Conservation (phyloP, 2,888 invertebrate genomes). For the Aphidius colemani region DNA sequence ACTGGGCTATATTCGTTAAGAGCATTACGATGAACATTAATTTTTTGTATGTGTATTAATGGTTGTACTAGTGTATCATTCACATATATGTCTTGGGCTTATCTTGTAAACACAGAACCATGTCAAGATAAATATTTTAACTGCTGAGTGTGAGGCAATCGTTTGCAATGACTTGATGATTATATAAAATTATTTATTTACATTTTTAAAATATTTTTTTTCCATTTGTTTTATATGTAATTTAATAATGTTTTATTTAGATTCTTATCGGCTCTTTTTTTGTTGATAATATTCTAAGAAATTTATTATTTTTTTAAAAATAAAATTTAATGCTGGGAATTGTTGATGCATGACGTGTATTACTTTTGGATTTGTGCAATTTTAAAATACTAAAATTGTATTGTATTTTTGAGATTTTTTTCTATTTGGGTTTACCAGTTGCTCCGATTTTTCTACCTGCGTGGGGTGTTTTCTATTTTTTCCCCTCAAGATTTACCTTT, state of each 20-base stretch:
- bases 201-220: too few relatives aligned
- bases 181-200: constrained; percentile 8
- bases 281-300: not conserved
- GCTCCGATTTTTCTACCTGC: too few relatives aligned
- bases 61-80: constrained; percentile 1
- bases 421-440: too few relatives aligned
- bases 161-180: constrained; percentile 6
- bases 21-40: constrained; percentile 9
- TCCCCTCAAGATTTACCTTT: too few relatives aligned
- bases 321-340: too few relatives aligned
- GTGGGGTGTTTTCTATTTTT: too few relatives aligned
- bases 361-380: too few relatives aligned
- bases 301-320: not conserved
- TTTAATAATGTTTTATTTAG: not conserved
- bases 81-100: constrained; percentile 22
- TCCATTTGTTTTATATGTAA: not conserved
- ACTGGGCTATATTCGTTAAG: constrained; percentile 21
- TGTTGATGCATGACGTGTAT: too few relatives aligned
- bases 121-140: constrained; percentile 29
- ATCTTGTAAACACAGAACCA: constrained; percentile 25
- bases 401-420: too few relatives aligned
- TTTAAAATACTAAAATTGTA: too few relatives aligned
- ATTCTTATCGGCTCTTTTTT: not conserved
- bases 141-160: constrained; percentile 14
- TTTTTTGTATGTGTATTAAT: constrained; percentile 3